Conservation (phyloP, 2,888 invertebrate genomes). For the Mythimna loreyi region DNA sequence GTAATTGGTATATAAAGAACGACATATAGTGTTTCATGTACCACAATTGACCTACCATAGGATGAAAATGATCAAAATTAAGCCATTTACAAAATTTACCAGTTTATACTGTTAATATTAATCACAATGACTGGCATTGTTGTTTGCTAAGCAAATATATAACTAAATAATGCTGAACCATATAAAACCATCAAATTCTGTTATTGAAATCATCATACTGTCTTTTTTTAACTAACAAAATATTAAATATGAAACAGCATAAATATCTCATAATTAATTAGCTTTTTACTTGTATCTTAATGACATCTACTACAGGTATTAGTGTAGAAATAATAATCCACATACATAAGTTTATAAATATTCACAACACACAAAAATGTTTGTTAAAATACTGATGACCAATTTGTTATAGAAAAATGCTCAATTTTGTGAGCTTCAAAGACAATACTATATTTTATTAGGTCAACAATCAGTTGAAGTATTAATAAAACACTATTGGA, state of each 20-base stretch:
- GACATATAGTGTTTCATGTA: no score
- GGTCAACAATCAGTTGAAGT: slow-evolving; percentile 32
- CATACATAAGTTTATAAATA: slow-evolving; percentile 19
- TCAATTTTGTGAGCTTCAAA: slow-evolving; percentile 26
- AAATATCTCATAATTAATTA: neutral
- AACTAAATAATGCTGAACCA: neutral
- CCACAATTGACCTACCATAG: no score
- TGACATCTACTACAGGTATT: slow-evolving; percentile 32
- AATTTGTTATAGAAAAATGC: slow-evolving; percentile 33
- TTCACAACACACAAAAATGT: slow-evolving; percentile 39
- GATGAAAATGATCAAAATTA: no score
- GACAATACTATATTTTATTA: slow-evolving; percentile 42
- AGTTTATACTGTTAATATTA: neutral
- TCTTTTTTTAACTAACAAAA: neutral
- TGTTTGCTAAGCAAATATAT: neutral
- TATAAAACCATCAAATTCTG: neutral
- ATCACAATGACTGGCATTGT: neutral
- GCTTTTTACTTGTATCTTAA: slow-evolving; percentile 17
- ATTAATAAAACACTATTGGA: slow-evolving; percentile 39
- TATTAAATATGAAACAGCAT: slow-evolving; percentile 7
- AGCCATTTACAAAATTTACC: neutral
- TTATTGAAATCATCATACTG: slow-evolving; percentile 23
- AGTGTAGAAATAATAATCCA: slow-evolving; percentile 50
- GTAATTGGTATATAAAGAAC: no score
- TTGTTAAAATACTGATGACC: slow-evolving; percentile 36